Conservation (phyloP, 2,113 vertebrate genomes). For the Pangasianodon hypophthalmus region DNA sequence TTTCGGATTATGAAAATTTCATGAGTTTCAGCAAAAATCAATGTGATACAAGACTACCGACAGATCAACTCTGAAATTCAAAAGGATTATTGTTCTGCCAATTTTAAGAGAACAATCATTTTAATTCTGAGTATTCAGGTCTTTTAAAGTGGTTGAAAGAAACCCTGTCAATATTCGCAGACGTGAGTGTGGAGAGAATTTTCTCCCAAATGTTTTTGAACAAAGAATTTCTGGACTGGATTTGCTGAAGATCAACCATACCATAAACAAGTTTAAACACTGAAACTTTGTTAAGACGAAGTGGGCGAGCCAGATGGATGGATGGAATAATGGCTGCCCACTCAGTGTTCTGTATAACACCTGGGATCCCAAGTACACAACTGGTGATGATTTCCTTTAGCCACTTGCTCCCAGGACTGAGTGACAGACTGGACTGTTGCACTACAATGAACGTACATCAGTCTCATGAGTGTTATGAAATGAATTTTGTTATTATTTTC, state of each 20-base stretch:
- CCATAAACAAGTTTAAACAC: neutral
- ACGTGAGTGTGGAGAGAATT: neutral
- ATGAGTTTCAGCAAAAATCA: slow-evolving; percentile 24
- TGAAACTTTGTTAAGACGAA: neutral
- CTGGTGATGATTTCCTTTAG: neutral
- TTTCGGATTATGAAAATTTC: slow-evolving; percentile 21
- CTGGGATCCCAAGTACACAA: slow-evolving; percentile 21
- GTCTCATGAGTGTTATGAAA: neutral
- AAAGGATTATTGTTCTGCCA: neutral
- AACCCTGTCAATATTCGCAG: neutral
- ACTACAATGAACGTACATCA: neutral
- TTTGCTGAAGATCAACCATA: neutral
- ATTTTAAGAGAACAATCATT: neutral
- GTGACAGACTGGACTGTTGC: neutral
- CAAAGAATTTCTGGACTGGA: neutral
- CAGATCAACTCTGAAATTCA: slow-evolving; percentile 17
- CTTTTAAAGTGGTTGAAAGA: neutral
- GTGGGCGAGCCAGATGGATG: neutral
- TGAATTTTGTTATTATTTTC: neutral
- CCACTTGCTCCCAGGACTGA: slow-evolving; percentile 28
- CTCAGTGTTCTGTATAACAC: slow-evolving; percentile 13
- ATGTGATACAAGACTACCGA: slow-evolving; percentile 13
- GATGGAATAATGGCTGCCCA: neutral
- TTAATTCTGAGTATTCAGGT: neutral
- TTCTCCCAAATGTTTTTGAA: neutral